These are phyloP conservation scores for Edolisoma coerulescens DNA, from an alignment of 2,113 vertebrate species.

Conservation along the genomic window DNA sequence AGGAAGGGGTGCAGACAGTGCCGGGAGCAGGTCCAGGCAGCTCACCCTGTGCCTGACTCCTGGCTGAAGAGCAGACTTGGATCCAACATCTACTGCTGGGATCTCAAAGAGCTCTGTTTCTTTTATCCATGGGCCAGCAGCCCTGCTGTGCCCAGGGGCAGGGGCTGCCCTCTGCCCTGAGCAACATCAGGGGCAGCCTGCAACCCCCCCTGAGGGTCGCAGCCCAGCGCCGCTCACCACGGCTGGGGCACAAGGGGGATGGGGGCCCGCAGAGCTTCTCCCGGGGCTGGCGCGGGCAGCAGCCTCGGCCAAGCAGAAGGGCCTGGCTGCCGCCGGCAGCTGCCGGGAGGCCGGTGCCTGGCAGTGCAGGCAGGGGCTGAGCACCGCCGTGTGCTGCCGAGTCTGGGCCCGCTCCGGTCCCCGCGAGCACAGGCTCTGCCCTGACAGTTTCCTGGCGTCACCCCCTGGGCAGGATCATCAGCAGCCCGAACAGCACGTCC, in stretches of 20 bases:
- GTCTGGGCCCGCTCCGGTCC: background rate
- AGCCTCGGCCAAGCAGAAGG: background rate
- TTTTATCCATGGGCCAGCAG: background rate
- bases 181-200: background rate
- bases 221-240: fast-evolving
- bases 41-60: background rate
- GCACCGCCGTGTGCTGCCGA: fast-evolving
- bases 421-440: background rate
- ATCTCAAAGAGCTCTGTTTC: background rate
- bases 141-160: background rate
- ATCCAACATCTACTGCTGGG: background rate
- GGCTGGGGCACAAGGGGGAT: background rate
- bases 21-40: background rate
- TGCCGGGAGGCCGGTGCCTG: background rate
- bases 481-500: background rate
- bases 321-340: background rate
- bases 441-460: background rate
- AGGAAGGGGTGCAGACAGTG: background rate
- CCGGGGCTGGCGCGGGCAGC: fast-evolving
- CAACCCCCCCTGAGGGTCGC: background rate
- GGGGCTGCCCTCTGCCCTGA: background rate
- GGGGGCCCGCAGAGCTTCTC: background rate
- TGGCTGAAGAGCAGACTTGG: background rate
- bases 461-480: background rate
- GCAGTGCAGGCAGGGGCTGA: background rate